phyloP scores from a whole-genome alignment of 2,113 vertebrate species.

The Phodopus roborovskii region DNA sequence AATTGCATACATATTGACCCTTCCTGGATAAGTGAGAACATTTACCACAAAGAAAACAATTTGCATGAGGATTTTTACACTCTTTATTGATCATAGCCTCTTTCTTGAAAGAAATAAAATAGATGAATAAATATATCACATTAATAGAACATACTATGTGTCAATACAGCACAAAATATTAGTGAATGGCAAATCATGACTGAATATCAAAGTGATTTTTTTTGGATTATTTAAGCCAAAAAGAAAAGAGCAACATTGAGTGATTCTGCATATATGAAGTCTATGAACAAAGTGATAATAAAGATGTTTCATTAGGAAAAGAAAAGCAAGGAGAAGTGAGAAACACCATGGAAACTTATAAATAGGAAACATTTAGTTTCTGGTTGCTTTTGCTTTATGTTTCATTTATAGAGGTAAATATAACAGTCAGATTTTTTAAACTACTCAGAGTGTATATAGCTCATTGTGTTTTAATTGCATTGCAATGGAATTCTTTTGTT shows the following conservation, averaged over 20 bases:
- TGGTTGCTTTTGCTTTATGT: not conserved
- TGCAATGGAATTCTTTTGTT: not conserved
- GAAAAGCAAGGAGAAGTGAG: not conserved
- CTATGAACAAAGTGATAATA: not conserved
- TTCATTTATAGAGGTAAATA: not conserved
- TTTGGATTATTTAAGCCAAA: not conserved
- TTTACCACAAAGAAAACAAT: not conserved
- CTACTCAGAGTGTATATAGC: not conserved
- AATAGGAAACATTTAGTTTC: not conserved
- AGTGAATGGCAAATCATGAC: not conserved
- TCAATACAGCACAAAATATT: constrained; percentile 22
- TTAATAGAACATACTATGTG: not conserved
- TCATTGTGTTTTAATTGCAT: not conserved
- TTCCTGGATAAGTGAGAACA: not conserved
- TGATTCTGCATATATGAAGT: not conserved
- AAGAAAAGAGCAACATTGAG: not conserved
- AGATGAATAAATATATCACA: not conserved
- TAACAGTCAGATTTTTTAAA: not conserved
- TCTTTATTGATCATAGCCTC: not conserved
- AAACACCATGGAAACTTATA: not conserved
- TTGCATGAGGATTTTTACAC: not conserved
- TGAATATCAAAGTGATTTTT: not conserved
- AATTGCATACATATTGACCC: not conserved
- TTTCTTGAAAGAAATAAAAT: not conserved
- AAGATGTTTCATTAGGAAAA: not conserved